Conservation (phyloP, 2,888 invertebrate species). For the Eupithecia centaureata region DNA sequence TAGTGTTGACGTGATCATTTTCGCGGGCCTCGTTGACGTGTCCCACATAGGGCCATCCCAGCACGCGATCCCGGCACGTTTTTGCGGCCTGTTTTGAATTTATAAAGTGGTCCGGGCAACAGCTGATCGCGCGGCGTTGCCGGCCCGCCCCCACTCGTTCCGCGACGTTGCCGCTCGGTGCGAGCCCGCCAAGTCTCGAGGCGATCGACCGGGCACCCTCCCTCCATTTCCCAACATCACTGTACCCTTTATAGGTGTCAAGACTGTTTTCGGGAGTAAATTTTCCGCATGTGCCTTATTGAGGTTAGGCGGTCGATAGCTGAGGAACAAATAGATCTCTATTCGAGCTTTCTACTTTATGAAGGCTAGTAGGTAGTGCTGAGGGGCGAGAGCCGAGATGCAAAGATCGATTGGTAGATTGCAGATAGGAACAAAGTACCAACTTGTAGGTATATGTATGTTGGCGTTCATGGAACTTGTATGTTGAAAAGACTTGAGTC, state of each 20-base stretch:
- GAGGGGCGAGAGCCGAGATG: slow-evolving; percentile 15
- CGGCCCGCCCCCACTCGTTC: slow-evolving; percentile 52
- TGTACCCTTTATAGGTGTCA: slow-evolving; percentile 46
- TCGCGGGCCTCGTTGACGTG: slow-evolving; percentile 43
- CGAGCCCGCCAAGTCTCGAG: slow-evolving; percentile 54
- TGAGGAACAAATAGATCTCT: slow-evolving; percentile 34
- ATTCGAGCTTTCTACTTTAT: slow-evolving; percentile 41
- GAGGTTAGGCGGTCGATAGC: slow-evolving; percentile 58
- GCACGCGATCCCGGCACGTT: slow-evolving; percentile 58
- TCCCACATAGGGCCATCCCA: slow-evolving; percentile 51
- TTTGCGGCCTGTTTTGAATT: slow-evolving; percentile 77
- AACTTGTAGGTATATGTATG: slow-evolving; percentile 6
- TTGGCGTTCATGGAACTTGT: slow-evolving; percentile 23
- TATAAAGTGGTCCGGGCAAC: slow-evolving; percentile 69
- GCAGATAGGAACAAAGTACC: slow-evolving; percentile 2
- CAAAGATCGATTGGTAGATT: slow-evolving; percentile 24
- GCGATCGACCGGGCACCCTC: slow-evolving; percentile 75
- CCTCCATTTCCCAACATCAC: slow-evolving; percentile 59
- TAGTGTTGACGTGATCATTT: slow-evolving; percentile 45
- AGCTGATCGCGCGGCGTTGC: slow-evolving; percentile 77
- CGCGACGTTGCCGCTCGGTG: slow-evolving; percentile 67
- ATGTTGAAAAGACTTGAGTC: slow-evolving; percentile 34
- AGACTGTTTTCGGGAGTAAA: slow-evolving; percentile 46
- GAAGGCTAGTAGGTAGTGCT: slow-evolving; percentile 5
- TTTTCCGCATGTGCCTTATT: slow-evolving; percentile 48